These are phyloP conservation scores for Aphyosemion australe DNA, from an alignment of 2,113 vertebrate genomes.

Conservation along the genomic window DNA sequence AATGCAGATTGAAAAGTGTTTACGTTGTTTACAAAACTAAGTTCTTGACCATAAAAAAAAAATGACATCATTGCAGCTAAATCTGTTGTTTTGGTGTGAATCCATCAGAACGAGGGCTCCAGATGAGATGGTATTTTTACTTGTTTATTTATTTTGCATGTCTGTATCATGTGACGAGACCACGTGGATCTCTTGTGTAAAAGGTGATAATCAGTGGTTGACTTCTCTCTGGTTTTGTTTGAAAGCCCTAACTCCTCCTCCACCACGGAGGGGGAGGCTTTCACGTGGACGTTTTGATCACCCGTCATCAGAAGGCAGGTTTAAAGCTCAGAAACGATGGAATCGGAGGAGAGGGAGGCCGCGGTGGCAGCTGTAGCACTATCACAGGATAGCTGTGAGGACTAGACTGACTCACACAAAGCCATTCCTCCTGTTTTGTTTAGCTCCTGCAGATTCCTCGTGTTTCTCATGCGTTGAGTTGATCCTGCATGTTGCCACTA, in stretches of 20 bases:
- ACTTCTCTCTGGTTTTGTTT: conserved; percentile 5
- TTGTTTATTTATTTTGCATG: conserved; percentile 22
- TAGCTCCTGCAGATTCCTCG: conserved; percentile 35
- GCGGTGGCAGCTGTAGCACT: conserved; percentile 47
- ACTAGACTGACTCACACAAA: conserved; percentile 21
- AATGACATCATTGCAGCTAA: conserved; percentile 28
- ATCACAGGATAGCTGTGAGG: conserved; percentile 19
- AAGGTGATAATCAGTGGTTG: conserved; percentile 42
- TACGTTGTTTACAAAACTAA: conserved; percentile 39
- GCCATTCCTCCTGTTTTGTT: conserved; percentile 5
- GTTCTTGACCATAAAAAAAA: conserved; percentile 22
- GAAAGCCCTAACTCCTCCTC: conserved; percentile 4
- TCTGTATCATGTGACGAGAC: conserved; percentile 53
- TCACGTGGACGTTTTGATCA: conserved; percentile 2
- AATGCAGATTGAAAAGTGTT: conserved; percentile 33
- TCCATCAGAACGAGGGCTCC: conserved; percentile 13
- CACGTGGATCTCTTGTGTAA: conserved; percentile 39
- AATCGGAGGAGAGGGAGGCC: conserved; percentile 3
- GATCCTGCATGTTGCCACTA: conserved; percentile 81
- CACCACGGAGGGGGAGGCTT: neutral
- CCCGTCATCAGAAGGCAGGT: neutral
- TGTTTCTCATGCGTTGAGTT: conserved; percentile 35
- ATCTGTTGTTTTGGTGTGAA: conserved; percentile 32
- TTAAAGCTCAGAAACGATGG: too few relatives aligned
- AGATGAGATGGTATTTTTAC: conserved; percentile 1